phyloP scores from a whole-genome alignment of 2,888 invertebrate species.

The Nebria brevicollis region DNA sequence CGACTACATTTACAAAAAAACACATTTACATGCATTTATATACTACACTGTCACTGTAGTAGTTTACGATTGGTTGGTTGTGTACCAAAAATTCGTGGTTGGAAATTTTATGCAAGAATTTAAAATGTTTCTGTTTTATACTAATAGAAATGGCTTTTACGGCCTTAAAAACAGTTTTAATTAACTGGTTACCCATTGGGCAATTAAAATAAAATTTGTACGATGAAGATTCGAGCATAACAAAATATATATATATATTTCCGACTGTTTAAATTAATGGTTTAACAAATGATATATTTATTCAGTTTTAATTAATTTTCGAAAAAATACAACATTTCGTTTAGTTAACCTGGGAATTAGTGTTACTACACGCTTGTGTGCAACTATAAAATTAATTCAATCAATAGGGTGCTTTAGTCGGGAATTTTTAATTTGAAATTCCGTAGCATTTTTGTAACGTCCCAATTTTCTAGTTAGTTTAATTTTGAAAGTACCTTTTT shows the following conservation, averaged over 20 bases:
- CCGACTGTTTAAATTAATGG: not conserved
- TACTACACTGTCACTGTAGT: no score
- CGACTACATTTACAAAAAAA: no score
- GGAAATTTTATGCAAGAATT: slow-evolving; percentile 32
- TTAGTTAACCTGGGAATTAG: no score
- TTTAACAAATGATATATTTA: slow-evolving; percentile 3
- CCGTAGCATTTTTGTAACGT: not conserved
- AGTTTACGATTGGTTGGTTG: no score
- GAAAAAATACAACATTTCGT: not conserved
- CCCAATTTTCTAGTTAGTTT: slow-evolving; percentile 3
- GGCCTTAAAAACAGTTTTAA: slow-evolving; percentile 13
- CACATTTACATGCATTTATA: no score
- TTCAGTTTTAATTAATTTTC: slow-evolving; percentile 3
- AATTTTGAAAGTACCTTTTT: not conserved
- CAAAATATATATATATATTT: not conserved
- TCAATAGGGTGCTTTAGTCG: not conserved
- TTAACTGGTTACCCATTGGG: slow-evolving; percentile 8
- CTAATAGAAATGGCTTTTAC: slow-evolving; percentile 33
- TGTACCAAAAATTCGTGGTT: no score
- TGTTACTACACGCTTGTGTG: no score
- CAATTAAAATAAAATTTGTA: not conserved
- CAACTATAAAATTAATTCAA: not conserved
- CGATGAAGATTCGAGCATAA: no score
- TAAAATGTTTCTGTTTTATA: slow-evolving; percentile 27
- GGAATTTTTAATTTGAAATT: not conserved